phyloP scores from a whole-genome alignment of 2,113 vertebrate genomes.

The Andinoacara biseriatus region DNA sequence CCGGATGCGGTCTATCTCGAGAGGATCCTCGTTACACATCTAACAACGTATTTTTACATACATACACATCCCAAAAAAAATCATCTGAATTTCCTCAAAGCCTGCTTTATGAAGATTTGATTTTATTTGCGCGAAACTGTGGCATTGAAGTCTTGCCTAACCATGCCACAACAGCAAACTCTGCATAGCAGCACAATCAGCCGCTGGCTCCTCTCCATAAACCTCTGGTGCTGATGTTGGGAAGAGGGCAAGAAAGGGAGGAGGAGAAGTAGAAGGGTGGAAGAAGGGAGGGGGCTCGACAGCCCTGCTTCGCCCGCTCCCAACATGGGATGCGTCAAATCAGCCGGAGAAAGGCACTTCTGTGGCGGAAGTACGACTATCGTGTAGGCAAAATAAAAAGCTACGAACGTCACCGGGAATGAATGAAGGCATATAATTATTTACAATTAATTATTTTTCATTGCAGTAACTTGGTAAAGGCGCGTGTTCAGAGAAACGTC shows the following conservation, averaged over 20 bases:
- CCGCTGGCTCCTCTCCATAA: slow-evolving; percentile 62
- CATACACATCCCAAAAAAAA: neutral
- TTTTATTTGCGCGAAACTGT: neutral
- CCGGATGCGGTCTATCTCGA: neutral
- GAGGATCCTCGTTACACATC: neutral
- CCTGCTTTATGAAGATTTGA: slow-evolving; percentile 10
- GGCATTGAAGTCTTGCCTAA: neutral
- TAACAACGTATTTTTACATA: neutral
- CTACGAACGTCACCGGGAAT: neutral
- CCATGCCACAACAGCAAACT: slow-evolving; percentile 30
- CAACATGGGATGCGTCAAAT: slow-evolving; percentile 34
- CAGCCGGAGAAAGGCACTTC: neutral
- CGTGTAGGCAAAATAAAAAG: slow-evolving; percentile 18
- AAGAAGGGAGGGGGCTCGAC: neutral
- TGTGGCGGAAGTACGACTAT: neutral
- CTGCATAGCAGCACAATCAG: slow-evolving; percentile 71
- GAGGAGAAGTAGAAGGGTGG: neutral
- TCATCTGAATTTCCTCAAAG: neutral
- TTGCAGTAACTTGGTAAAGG: neutral
- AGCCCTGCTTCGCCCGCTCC: slow-evolving; percentile 28
- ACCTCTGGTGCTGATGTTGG: slow-evolving; percentile 73
- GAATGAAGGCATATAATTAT: neutral
- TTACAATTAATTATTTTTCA: too few relatives aligned
- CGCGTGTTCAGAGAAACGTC: neutral
- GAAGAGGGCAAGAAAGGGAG: slow-evolving; percentile 24